Base-by-base conservation (phyloP, 2,797 vertebrate genomes). In the Sardinella longiceps region DNA sequence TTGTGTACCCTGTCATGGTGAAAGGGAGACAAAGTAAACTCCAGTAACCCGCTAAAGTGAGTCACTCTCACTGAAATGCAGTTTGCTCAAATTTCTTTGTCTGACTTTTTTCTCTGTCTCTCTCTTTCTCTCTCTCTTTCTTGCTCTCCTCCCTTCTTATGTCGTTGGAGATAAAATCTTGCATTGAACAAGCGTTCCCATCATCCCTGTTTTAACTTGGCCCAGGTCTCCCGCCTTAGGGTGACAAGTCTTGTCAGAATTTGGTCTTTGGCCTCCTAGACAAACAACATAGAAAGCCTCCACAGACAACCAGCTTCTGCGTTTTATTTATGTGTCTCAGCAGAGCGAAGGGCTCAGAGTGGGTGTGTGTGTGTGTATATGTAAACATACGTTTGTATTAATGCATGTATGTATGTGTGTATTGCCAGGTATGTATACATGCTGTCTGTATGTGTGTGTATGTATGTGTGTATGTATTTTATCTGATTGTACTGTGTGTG, bases 1-100 rank as follows among this genome's bases (percentile, higher is more conserved):
- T 87, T 90, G 88, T 92, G 90, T 89, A 87, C 86, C 91, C 88
- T 90, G 86, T 66, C 48, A 87, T 56, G 66, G 85, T 91, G 88
- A 92, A 91, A 94, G 84, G 80, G 80, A 86, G 82, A 84, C 66
- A 93, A 94, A 92, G 91, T 86, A 87, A 88, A 92, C 89, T 89
- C 87, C 87, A 92, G 83, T 85, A 87, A 84, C 60, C 66, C 51
- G 70, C 51, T 28, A 60, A 84, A 86, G 82, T 89, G 89, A 92
- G 89, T 92, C 90, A 92, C 85, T 90, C 88, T 90, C 89, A 89
- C 91, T 92, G 91, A 92, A 91, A 94, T 80, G 86, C 83, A 82
- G 85, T 93, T 91, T 88, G 85, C 84, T 86, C 81, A 88, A 84
- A 81, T 88, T 74, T 50, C 56, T 82, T 82, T 77, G 66, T 77